A percentile compares a stretch with the other conserved stretches of the same genome.
phyloP scores from a whole-genome alignment of 2,888 invertebrate species.

The Chrysotoxum bicinctum region DNA sequence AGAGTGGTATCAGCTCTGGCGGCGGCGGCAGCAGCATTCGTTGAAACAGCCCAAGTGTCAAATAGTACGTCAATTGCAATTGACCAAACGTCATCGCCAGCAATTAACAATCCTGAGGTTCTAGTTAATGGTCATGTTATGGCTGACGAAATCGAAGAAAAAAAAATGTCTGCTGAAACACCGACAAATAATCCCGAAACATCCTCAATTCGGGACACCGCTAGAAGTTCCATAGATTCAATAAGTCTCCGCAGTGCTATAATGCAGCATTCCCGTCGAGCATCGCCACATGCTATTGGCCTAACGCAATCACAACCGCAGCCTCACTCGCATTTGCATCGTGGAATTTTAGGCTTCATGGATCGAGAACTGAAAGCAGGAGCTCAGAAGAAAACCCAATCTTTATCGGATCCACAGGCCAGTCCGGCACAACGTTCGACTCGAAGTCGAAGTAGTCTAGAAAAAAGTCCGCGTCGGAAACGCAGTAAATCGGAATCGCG shows the following conservation, averaged over 20 bases:
- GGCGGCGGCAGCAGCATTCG: constrained; percentile 54
- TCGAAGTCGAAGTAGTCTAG: constrained; percentile 80
- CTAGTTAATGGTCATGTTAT: constrained; percentile 78
- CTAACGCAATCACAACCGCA: constrained; percentile 78
- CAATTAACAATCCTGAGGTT: constrained; percentile 70
- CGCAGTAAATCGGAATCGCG: constrained; percentile 82
- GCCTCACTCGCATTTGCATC: constrained; percentile 79
- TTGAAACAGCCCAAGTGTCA: constrained; percentile 26
- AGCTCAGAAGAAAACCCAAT: constrained; percentile 79
- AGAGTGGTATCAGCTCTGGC: constrained; percentile 66
- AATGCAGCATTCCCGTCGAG: constrained; percentile 75
- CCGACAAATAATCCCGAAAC: constrained; percentile 67
- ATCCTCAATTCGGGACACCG: constrained; percentile 59
- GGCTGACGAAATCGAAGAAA: constrained; percentile 30
- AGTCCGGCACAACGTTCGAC: constrained; percentile 81
- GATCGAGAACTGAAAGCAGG: constrained; percentile 80
- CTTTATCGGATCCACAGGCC: constrained; percentile 81
- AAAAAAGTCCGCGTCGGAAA: constrained; percentile 81
- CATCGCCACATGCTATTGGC: constrained; percentile 74
- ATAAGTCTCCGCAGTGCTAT: constrained; percentile 79
- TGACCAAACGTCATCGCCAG: not conserved
- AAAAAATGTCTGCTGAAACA: constrained; percentile 74
- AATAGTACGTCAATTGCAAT: constrained; percentile 24
- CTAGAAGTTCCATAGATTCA: constrained; percentile 78
- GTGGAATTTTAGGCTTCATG: constrained; percentile 81